A percentile compares a stretch with the other conserved stretches of the same genome.
Conservation (phyloP, 2,113 vertebrate genomes). For the Pelobates fuscus region DNA sequence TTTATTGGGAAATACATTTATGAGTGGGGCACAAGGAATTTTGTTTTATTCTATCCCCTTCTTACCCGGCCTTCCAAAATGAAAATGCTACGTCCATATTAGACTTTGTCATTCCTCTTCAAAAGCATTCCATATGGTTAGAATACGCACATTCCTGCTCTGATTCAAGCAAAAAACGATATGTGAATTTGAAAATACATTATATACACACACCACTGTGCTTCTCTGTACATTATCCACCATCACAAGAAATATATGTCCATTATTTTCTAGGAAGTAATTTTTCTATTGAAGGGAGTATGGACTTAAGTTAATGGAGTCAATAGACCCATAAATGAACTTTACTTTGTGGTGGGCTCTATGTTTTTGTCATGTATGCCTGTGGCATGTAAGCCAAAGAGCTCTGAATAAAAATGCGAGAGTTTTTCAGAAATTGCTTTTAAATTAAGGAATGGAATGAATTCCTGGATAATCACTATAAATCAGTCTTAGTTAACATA, state of each 20-base stretch:
- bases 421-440: conserved; percentile 9
- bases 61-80: no score
- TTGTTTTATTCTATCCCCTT: no score
- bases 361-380: conserved; percentile 15
- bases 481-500: conserved; percentile 36
- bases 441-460: conserved; percentile 11
- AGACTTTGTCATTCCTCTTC: no score
- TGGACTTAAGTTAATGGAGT: conserved; percentile 22
- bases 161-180: no score
- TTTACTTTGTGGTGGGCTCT: background rate
- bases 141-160: no score
- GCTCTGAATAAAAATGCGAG: background rate
- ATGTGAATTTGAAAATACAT: no score
- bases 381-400: background rate
- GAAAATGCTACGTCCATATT: no score
- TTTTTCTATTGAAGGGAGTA: background rate
- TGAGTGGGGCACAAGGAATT: no score
- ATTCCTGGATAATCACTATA: conserved; percentile 24
- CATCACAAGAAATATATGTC: background rate
- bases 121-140: no score
- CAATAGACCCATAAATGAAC: conserved; percentile 30
- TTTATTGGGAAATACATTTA: no score
- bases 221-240: no score
- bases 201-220: no score
- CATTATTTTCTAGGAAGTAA: background rate